Base-by-base conservation (phyloP, 2,797 vertebrate species). In the Phylloscopus collybita region DNA sequence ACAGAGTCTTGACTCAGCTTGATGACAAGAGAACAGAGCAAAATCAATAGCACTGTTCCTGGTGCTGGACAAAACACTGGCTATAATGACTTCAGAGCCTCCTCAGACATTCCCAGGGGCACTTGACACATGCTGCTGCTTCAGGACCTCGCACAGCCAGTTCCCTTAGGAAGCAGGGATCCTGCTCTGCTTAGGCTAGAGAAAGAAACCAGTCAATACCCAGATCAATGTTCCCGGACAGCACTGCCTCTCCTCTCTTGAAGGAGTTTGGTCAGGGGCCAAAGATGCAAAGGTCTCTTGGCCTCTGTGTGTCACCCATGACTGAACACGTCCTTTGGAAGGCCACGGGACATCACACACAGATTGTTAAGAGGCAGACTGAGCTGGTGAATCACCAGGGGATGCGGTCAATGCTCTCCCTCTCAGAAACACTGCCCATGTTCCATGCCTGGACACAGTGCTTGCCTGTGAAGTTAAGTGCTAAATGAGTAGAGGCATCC, bases 281-380 rank as follows among this genome's bases (percentile, higher is more conserved):
- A 86, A 56, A 79, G 36, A 45, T 44, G 65, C 36, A 72, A 88
- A 79, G 76, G 53, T 86, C 61, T 90, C 57, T 50, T 4, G 2
- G 51, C 25, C 27, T 88, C 3, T 1, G 29, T 25, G 64, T 45
- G 50, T 73, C 64, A 76, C 40, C 66, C 25, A 10, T 2, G 72
- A 59, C 32, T 3, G 8, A 53, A 11, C 10, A 2, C 0, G 1
- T 61, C 80, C 74, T 90, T 73, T 54, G 74, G 74, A 84, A 85
- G 50, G 74, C 42, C 26, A 44, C 0, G 2, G 69, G 50, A 42
- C 69, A 50, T 16, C 2, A 2, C 0, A 0, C n/a, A 17, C 0
- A 10, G 32, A 50, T 75, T 57, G 53, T 42, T 47, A 36, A 29
- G 21, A 27, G 32, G 42, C 73, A 87, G 36, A 23, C 60, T 86